Evolutionary conservation across 2,797 vertebrate genomes (phyloP), one percentile per base, ranked within the genome.

Genomic region (Adrianichthys oophorus): DNA sequence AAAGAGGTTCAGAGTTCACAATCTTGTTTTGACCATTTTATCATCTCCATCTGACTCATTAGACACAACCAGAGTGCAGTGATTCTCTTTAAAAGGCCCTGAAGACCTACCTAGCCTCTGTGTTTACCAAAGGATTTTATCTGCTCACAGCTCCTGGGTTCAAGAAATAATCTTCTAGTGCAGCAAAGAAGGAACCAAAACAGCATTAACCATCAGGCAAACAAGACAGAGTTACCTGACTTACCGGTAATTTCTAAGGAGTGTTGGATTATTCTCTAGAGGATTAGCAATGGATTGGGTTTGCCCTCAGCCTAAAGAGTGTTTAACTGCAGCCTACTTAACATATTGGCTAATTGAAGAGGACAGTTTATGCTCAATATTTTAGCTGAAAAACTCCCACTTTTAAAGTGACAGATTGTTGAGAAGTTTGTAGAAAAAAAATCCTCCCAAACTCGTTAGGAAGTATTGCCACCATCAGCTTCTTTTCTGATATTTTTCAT

Each of bases 391-490:
- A 60, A 49, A 59, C 65, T 77, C 73, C 72, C 17, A 5, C 18
- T 50, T 40, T 73, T 70, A 59, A 62, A 48, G 26, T 58, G 67
- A 57, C 53, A 57, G 48, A 72, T 70, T 55, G 68, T 65, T 59
- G 64, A 71, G 52, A 80, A 81, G 85, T 84, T 68, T 62, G 78
- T 81, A 51, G 47, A 66, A 41, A 82, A 74, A 68, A 58, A 72
- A 68, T 70, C 16, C 32, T n/a, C 69, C 74, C 82, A 63, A 81
- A 62, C 73, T 85, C 76, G 78, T 88, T 81, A 78, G 67, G 50
- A 61, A 62, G 52, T 79, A 77, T 76, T 81, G 87, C 80, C 66
- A 82, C 49, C 76, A 78, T 90, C 87, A 88, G 88, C 88, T 79
- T 17, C 32, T 90, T 91, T 82, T 56, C 59, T 72, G 26, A 14